Conservation (phyloP, 1,140 invertebrate species). For the Glossosoma conforme region DNA sequence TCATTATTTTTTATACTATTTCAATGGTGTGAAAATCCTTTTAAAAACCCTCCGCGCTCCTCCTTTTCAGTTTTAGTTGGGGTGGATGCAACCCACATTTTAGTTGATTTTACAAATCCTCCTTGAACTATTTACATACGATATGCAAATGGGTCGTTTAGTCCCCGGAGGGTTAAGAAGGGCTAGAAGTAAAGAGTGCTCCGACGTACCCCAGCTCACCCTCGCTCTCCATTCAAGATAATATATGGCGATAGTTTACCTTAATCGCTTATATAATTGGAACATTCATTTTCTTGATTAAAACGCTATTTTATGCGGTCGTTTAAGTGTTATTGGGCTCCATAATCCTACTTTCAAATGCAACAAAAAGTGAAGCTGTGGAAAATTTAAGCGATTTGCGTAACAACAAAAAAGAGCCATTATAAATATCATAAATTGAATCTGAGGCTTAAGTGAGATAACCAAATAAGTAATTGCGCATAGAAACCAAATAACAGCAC, state of each 20-base stretch:
- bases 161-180: slow-evolving; percentile 14
- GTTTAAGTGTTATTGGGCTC: slow-evolving; percentile 1
- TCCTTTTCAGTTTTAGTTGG: slow-evolving; percentile 12
- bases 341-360: neutral
- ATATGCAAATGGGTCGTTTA: slow-evolving; percentile 30
- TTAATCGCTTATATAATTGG: slow-evolving; percentile 29
- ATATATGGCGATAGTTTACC: slow-evolving; percentile 30
- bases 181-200: slow-evolving; percentile 28
- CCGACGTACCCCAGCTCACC: slow-evolving; percentile 6
- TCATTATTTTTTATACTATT: neutral
- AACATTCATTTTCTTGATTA: slow-evolving; percentile 29
- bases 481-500: too few relatives aligned
- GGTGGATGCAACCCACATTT: slow-evolving; percentile 10
- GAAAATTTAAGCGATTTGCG: too few relatives aligned
- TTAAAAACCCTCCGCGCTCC: slow-evolving; percentile 7
- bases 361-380: slow-evolving; percentile 2
- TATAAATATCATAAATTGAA: too few relatives aligned
- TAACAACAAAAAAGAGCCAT: too few relatives aligned
- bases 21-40: slow-evolving; percentile 23
- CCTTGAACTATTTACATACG: slow-evolving; percentile 28
- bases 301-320: slow-evolving; percentile 24
- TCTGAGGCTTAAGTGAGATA: too few relatives aligned
- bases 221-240: slow-evolving; percentile 23
- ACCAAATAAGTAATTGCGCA: too few relatives aligned
- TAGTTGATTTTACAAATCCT: slow-evolving; percentile 33